These are phyloP conservation scores for Pseudorhiza aurosa DNA, from an alignment of 30 jellyfish, hydroid and myxozoan genomes.

Conservation along the genomic window DNA sequence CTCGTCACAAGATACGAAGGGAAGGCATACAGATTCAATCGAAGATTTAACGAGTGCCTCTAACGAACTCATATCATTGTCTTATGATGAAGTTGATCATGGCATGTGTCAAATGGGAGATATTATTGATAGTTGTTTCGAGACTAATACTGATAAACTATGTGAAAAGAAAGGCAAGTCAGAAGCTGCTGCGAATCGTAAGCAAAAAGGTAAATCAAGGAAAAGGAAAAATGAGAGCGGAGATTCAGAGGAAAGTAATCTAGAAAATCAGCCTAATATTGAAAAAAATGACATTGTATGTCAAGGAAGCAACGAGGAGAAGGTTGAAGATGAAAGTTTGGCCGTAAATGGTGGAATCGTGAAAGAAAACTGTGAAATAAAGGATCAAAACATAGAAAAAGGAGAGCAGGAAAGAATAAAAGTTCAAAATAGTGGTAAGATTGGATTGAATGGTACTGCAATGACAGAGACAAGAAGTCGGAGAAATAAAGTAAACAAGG, in stretches of 20 bases:
- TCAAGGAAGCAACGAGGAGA: neutral
- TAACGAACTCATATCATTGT: neutral
- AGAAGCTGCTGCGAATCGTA: too few species aligned
- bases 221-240: neutral
- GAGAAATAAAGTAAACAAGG: too few species aligned
- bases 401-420: neutral
- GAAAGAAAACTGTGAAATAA: neutral
- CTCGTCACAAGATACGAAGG: too few species aligned
- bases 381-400: neutral
- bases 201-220: neutral
- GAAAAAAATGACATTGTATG: neutral
- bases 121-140: too few species aligned
- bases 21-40: too few species aligned
- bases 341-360: neutral
- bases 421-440: too few species aligned
- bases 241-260: neutral
- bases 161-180: too few species aligned
- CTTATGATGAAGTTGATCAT: neutral
- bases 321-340: neutral
- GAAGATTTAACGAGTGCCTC: too few species aligned
- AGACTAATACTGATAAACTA: too few species aligned
- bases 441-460: too few species aligned
- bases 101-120: neutral
- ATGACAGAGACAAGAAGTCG: too few species aligned
- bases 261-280: conserved; percentile 1